phyloP scores from a whole-genome alignment of 2,113 vertebrate species.

The Odontesthes bonariensis region DNA sequence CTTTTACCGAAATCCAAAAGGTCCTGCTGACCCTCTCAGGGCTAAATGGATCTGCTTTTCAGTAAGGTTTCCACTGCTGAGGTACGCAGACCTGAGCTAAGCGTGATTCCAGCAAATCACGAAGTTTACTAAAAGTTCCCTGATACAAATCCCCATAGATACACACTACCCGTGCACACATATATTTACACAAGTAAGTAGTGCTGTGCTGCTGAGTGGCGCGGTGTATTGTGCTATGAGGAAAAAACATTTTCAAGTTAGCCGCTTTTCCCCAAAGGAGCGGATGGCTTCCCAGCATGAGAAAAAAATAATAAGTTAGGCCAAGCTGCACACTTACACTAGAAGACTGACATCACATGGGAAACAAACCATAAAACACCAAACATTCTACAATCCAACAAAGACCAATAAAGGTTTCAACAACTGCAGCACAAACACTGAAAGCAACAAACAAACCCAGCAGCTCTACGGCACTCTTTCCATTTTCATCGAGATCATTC shows the following conservation, averaged over 20 bases:
- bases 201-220: slow-evolving; percentile 1
- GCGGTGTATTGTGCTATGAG: slow-evolving; percentile 14
- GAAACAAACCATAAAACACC: slow-evolving; percentile 74
- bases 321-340: slow-evolving; percentile 56
- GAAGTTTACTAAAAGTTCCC: slow-evolving; percentile 30
- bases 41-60: slow-evolving; percentile 43
- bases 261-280: slow-evolving; percentile 40
- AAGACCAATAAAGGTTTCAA: slow-evolving; percentile 72
- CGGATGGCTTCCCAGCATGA: slow-evolving; percentile 37
- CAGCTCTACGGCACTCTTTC: slow-evolving; percentile 41
- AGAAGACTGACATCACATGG: slow-evolving; percentile 65
- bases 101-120: slow-evolving; percentile 46
- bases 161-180: neutral
- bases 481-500: slow-evolving; percentile 62
- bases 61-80: slow-evolving; percentile 42
- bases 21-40: slow-evolving; percentile 34
- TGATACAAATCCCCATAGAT: slow-evolving; percentile 6
- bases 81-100: slow-evolving; percentile 17
- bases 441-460: slow-evolving; percentile 62
- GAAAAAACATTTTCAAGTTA: slow-evolving; percentile 51
- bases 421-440: slow-evolving; percentile 54
- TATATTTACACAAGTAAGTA: neutral
- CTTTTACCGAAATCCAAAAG: slow-evolving; percentile 6
- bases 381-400: slow-evolving; percentile 67
- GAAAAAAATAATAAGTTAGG: slow-evolving; percentile 32